Conservation (phyloP, 2,113 vertebrate species). For the Lutjanus erythropterus region DNA sequence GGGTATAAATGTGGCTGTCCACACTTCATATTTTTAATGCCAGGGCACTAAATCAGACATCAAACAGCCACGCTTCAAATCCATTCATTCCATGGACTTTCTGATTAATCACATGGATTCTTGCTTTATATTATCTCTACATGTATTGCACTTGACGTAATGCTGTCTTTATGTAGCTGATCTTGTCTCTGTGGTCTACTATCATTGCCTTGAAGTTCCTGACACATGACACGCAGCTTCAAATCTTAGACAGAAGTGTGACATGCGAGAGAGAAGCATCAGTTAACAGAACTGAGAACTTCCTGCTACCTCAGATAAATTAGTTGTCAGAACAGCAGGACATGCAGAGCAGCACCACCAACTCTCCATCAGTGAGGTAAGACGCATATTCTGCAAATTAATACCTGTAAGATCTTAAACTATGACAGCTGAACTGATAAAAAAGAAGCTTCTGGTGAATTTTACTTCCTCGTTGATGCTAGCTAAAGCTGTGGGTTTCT, state of each 20-base stretch:
- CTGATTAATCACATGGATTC: not conserved
- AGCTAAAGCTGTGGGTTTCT: not conserved
- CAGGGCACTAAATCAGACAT: not conserved
- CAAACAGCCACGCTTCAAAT: not conserved
- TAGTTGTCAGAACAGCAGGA: conserved; percentile 11
- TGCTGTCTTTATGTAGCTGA: not conserved
- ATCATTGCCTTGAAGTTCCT: not conserved
- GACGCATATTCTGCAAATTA: not conserved
- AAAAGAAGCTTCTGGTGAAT: not conserved
- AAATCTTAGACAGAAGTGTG: conserved; percentile 21
- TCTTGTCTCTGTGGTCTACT: not conserved
- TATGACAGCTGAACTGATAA: not conserved
- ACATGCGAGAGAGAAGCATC: not conserved
- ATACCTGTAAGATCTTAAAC: not conserved
- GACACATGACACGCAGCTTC: conserved; percentile 19
- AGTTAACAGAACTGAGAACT: conserved; percentile 54
- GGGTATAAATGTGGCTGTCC: not conserved
- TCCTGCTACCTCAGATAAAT: conserved; percentile 56
- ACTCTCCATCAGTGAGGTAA: conserved; percentile 49
- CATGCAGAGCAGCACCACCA: conserved; percentile 3
- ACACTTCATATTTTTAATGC: not conserved
- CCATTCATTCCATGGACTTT: not conserved
- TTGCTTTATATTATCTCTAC: not conserved
- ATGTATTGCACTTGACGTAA: not conserved
- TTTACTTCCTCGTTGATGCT: not conserved